Conservation (phyloP, 1,140 invertebrate species). For the Drosophila nasuta region DNA sequence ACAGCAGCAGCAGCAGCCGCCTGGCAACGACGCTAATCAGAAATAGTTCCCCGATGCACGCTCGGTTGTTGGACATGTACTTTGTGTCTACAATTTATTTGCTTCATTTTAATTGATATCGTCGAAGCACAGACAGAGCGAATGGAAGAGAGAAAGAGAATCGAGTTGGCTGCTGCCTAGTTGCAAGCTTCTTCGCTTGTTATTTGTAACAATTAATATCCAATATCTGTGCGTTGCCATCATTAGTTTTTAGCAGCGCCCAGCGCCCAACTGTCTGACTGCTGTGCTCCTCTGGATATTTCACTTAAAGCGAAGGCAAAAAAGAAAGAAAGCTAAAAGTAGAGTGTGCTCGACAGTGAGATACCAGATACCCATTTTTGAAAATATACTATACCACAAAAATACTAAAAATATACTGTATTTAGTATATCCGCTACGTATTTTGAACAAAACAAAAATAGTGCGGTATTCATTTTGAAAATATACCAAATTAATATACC, state of each 20-base stretch:
- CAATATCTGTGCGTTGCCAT: conserved; percentile 71
- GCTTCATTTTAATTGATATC: conserved; percentile 78
- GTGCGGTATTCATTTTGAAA: too few relatives aligned
- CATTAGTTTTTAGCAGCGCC: conserved; percentile 62
- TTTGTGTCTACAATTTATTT: conserved; percentile 77
- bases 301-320: conserved; percentile 44
- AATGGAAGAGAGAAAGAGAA: neutral
- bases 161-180: conserved; percentile 14
- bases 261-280: conserved; percentile 28
- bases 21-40: conserved; percentile 60
- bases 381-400: too few relatives aligned
- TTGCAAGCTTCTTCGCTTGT: conserved; percentile 56
- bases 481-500: too few relatives aligned
- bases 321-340: conserved; percentile 35
- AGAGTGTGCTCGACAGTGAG: too few relatives aligned
- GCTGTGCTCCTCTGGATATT: conserved; percentile 49
- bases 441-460: too few relatives aligned
- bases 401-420: too few relatives aligned
- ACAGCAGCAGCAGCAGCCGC: too few relatives aligned
- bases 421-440: too few relatives aligned
- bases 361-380: too few relatives aligned
- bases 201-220: conserved; percentile 83
- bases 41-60: conserved; percentile 52
- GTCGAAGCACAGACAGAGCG: conserved; percentile 21
- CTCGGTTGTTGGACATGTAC: conserved; percentile 31